Conservation (phyloP, 2,797 vertebrate genomes). For the Phrynocephalus guinanensis region DNA sequence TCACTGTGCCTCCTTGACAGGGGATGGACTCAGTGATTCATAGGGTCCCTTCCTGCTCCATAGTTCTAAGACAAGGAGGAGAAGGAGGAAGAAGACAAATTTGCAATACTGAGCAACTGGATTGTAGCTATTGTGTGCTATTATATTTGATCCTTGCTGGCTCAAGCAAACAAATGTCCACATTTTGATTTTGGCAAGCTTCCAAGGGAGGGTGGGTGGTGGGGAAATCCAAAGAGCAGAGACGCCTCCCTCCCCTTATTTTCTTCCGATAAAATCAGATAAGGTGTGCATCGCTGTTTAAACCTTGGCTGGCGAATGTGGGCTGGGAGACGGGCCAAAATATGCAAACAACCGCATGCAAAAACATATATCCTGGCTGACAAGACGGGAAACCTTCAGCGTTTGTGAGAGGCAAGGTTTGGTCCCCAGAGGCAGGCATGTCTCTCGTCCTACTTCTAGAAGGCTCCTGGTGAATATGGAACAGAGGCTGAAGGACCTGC, state of each 20-base stretch:
- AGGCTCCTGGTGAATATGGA: neutral
- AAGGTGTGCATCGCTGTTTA: neutral
- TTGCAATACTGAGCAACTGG: too few relatives aligned
- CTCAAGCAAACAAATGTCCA: neutral
- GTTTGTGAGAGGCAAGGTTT: neutral
- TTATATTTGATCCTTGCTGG: neutral
- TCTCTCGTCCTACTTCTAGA: neutral
- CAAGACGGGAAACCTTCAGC: neutral
- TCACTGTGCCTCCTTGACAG: too few relatives aligned
- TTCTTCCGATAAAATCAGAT: neutral
- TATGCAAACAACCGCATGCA: neutral
- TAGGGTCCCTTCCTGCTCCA: too few relatives aligned
- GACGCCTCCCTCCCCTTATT: too few relatives aligned
- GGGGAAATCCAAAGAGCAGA: too few relatives aligned
- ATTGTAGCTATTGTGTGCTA: neutral
- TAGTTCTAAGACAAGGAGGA: too few relatives aligned
- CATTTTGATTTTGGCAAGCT: neutral
- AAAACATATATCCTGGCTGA: neutral
- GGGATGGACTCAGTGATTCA: too few relatives aligned
- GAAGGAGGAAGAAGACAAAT: too few relatives aligned
- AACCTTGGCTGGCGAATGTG: neutral
- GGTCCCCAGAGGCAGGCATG: neutral
- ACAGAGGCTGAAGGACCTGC: neutral
- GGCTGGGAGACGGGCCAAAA: neutral
- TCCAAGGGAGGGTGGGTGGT: neutral